These are phyloP conservation scores for Nyctibius grandis DNA, from an alignment of 2,797 vertebrate species.

Conservation along the genomic window DNA sequence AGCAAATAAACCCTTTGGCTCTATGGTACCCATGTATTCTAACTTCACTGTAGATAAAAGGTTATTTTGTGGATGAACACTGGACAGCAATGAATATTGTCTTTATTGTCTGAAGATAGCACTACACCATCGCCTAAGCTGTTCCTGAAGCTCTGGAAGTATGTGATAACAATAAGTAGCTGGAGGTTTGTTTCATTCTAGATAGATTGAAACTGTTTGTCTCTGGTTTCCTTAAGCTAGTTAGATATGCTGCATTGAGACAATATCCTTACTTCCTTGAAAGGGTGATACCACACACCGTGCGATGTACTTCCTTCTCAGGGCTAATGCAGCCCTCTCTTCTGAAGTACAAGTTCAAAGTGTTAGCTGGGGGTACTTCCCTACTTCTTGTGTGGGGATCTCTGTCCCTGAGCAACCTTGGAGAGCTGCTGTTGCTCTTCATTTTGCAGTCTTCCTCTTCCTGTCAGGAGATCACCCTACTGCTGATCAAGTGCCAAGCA, in stretches of 20 bases:
- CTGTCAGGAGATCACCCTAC: neutral
- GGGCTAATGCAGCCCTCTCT: neutral
- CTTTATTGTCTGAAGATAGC: neutral
- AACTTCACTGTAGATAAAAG: neutral
- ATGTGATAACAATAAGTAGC: neutral
- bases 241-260: neutral
- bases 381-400: neutral
- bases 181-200: neutral
- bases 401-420: neutral
- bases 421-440: neutral
- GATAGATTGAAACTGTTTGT: neutral
- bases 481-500: neutral
- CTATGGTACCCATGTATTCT: neutral
- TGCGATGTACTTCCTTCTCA: neutral
- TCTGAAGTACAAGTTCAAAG: neutral
- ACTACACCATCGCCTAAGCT: neutral
- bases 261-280: neutral
- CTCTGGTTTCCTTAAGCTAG: neutral
- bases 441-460: neutral
- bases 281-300: neutral
- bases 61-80: neutral
- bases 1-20: neutral
- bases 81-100: neutral
- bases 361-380: neutral
- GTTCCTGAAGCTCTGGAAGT: neutral